These are phyloP conservation scores for Catharus minimus DNA, from an alignment of 2,113 vertebrate genomes.

Conservation along the genomic window DNA sequence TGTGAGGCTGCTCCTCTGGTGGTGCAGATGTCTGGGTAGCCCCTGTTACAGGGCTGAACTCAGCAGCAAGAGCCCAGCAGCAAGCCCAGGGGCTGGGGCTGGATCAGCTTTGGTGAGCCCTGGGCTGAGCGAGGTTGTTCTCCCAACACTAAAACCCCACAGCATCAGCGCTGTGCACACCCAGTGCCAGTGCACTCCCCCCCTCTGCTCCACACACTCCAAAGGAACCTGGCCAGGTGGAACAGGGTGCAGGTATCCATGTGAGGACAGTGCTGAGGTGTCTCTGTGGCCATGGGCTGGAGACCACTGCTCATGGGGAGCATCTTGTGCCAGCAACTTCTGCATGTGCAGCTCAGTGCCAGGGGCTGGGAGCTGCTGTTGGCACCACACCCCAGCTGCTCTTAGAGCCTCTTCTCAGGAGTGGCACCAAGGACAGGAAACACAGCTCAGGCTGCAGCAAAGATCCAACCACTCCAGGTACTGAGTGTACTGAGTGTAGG, in stretches of 20 bases:
- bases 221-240: accelerated
- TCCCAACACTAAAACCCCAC: neutral
- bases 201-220: neutral
- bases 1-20: neutral
- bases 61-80: neutral
- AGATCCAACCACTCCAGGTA: neutral
- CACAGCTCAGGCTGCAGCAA: neutral
- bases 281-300: neutral
- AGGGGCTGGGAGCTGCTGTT: neutral
- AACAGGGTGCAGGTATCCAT: accelerated
- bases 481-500: neutral
- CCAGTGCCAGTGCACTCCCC: accelerated
- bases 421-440: neutral
- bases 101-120: neutral
- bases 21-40: neutral
- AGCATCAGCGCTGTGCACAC: accelerated
- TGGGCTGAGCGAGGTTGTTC: accelerated
- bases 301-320: neutral
- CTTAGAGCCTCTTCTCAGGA: neutral
- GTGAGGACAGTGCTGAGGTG: neutral
- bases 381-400: neutral
- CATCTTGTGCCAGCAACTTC: neutral
- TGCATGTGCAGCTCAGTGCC: accelerated
- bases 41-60: neutral
- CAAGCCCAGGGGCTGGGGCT: neutral